Evolutionary conservation across 2,888 invertebrate genomes (phyloP), one percentile per base, ranked within the genome.

Genomic region (Papilio elwesi): DNA sequence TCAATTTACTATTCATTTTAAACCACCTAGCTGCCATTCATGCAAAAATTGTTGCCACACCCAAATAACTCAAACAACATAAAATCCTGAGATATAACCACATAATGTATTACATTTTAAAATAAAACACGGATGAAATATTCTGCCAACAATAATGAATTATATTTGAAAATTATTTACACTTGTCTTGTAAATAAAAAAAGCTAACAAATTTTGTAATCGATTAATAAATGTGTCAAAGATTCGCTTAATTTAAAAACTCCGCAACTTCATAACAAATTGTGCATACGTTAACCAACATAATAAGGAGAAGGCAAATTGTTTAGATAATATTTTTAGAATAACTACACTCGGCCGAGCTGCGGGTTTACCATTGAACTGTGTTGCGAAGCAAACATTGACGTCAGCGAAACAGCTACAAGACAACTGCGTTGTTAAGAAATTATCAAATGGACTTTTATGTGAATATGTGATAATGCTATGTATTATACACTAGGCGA

Each of bases 351-450:
- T 13, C 36, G 36, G 47, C 68, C 57, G 68, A 68, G 36, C 55
- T 55, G 43, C 36, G 53, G 43, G 16, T 67, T 55, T 68, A 68
- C 13, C 26, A 48, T 10, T 62, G 13, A 55, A 53, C 67, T 67
- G 55, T 53, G 15, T 36, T 68, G 55, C 9, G 55, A 57, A 57
- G 26, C 55, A 57, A 62, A 51, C 65, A 38, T 65, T 51, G 65
- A 65, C 36, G 51, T 65, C 26, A 65, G 36, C 26, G 26, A 63
- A 64, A 49, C 16, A 16, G 64, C 48, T 64, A 49, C 48, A 26
- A 64, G 64, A 65, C 49, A 65, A 65, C 51, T 51, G 51, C 51
- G 65, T 51, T 65, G 65, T 65, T 51, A 65, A 65, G 49, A 65
- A 49, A 49, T 65, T 36, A 65, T 9, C 65, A 65, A 65, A 65